Conservation (phyloP, 2,113 vertebrate genomes). For the Capra hircus region DNA sequence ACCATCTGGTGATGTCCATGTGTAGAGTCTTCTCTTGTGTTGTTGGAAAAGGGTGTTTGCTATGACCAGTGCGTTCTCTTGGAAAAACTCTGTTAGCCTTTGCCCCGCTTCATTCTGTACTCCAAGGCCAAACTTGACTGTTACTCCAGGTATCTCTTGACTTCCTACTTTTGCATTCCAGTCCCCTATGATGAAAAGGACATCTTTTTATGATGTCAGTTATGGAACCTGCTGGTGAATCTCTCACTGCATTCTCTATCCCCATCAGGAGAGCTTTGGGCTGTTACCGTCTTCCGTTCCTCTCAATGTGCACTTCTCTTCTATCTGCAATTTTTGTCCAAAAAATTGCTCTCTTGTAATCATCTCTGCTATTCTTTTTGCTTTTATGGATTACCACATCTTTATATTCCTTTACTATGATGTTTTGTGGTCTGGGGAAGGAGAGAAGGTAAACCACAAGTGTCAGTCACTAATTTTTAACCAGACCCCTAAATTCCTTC, state of each 20-base stretch:
- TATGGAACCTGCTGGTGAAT: neutral
- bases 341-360: neutral
- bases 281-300: neutral
- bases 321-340: neutral
- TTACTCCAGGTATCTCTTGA: neutral
- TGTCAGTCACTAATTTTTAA: neutral
- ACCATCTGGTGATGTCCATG: neutral
- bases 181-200: neutral
- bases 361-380: neutral
- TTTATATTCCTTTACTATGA: neutral
- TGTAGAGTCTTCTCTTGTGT: neutral
- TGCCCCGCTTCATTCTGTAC: neutral
- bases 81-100: neutral
- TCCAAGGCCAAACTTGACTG: neutral
- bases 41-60: neutral
- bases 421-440: neutral
- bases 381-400: neutral
- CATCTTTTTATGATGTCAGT: neutral
- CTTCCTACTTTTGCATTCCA: neutral
- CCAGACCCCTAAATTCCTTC: neutral
- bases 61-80: neutral
- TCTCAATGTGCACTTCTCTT: neutral
- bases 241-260: neutral
- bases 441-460: neutral
- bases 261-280: neutral